Evolutionary conservation across 2,113 vertebrate genomes (phyloP).

Genomic region (Phycodurus eques): DNA sequence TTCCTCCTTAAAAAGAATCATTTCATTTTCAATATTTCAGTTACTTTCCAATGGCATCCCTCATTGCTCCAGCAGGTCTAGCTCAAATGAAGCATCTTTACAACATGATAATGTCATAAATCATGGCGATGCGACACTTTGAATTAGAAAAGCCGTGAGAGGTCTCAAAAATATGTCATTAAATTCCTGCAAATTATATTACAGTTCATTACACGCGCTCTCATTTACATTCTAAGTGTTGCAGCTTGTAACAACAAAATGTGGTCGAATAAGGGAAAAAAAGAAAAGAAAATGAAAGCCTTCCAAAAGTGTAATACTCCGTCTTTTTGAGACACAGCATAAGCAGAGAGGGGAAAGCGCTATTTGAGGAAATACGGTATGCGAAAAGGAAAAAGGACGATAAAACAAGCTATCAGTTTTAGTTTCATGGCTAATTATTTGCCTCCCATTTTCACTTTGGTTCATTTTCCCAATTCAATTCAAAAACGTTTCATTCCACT

Average conservation of each 20-base stretch:
- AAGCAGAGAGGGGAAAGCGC: too few relatives aligned
- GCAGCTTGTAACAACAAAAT: slow-evolving; percentile 6
- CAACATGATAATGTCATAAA: slow-evolving; percentile 30
- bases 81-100: slow-evolving; percentile 16
- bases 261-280: background rate
- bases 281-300: background rate
- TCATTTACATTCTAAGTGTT: slow-evolving; percentile 12
- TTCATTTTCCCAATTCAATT: too few relatives aligned
- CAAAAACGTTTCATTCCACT: too few relatives aligned
- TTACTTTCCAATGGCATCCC: slow-evolving; percentile 3
- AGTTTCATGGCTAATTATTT: too few relatives aligned
- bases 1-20: slow-evolving; percentile 7
- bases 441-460: too few relatives aligned
- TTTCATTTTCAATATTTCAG: slow-evolving; percentile 4
- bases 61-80: slow-evolving; percentile 15
- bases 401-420: background rate
- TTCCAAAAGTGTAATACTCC: background rate
- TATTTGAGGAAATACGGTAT: background rate
- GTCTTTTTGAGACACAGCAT: too few relatives aligned
- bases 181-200: slow-evolving; percentile 11
- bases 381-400: background rate
- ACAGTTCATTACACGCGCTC: background rate
- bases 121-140: slow-evolving; percentile 35
- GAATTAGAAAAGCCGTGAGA: slow-evolving; percentile 2
- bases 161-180: slow-evolving; percentile 9